These are phyloP conservation scores for Apantesis nais DNA, from an alignment of 2,888 invertebrate species.

Conservation along the genomic window DNA sequence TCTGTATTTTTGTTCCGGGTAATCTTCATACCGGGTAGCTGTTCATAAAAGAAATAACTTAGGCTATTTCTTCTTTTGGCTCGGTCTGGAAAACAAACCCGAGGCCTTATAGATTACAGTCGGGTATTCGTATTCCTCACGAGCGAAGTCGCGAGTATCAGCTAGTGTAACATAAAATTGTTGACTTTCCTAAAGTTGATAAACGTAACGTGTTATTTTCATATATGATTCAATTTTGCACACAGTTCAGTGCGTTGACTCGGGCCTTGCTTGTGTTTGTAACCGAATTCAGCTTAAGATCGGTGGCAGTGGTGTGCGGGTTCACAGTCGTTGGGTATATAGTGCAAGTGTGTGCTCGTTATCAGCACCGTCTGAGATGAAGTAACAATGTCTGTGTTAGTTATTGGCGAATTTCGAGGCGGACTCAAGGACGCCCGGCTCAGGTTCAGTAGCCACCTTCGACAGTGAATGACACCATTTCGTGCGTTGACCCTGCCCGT, in stretches of 20 bases:
- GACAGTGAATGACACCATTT: constrained; percentile 81
- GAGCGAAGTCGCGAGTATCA: too few species aligned
- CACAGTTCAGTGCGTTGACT: constrained; percentile 65
- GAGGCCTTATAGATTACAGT: too few species aligned
- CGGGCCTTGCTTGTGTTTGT: constrained; percentile 51
- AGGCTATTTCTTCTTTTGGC: too few species aligned
- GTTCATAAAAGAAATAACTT: too few species aligned
- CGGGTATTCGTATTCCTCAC: too few species aligned
- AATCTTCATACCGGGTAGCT: too few species aligned
- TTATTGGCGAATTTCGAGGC: constrained; percentile 75
- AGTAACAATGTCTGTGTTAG: constrained; percentile 58
- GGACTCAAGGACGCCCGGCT: constrained; percentile 80
- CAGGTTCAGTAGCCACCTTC: constrained; percentile 82
- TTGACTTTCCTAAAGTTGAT: constrained; percentile 13
- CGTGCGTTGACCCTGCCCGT: constrained; percentile 77
- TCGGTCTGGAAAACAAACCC: too few species aligned
- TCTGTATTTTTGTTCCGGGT: too few species aligned
- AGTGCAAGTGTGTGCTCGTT: constrained; percentile 56
- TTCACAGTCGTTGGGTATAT: constrained; percentile 57
- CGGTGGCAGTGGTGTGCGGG: constrained; percentile 52
- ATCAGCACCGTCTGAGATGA: constrained; percentile 49
- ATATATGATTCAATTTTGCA: constrained; percentile 51
- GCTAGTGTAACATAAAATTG: not conserved
- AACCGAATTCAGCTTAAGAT: constrained; percentile 44
- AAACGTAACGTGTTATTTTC: constrained; percentile 37